phyloP scores from a whole-genome alignment of 1,140 invertebrate genomes.

The Cydia amplana region DNA sequence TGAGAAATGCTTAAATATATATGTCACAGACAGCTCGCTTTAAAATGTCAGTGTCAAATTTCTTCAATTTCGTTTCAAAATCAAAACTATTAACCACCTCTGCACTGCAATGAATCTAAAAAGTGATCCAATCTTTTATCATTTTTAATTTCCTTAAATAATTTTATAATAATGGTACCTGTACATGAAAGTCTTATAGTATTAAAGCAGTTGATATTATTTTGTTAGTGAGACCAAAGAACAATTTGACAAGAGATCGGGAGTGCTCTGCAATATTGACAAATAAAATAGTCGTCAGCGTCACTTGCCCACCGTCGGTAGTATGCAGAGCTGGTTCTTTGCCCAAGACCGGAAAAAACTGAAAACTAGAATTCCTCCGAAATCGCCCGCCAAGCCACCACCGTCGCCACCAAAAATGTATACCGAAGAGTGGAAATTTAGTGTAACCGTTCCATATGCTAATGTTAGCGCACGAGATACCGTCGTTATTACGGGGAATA shows the following conservation, averaged over 20 bases:
- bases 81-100: no score
- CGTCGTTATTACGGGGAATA: constrained; percentile 63
- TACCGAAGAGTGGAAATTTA: constrained; percentile 74
- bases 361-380: constrained; percentile 51
- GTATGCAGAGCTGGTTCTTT: constrained; percentile 81
- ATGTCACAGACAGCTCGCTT: neutral
- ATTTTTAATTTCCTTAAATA: neutral
- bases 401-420: constrained; percentile 46
- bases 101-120: neutral
- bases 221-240: neutral
- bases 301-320: neutral
- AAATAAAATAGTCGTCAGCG: no score
- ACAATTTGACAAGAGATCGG: neutral
- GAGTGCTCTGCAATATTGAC: neutral
- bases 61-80: neutral
- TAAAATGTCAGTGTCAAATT: neutral
- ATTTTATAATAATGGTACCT: neutral
- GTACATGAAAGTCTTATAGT: neutral
- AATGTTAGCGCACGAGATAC: constrained; percentile 60
- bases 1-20: no score
- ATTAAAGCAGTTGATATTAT: neutral
- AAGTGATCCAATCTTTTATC: neutral
- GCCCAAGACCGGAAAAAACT: constrained; percentile 71
- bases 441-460: constrained; percentile 63
- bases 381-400: constrained; percentile 56